A percentile compares a stretch with the other conserved stretches of the same genome.
Evolutionary conservation across 1,140 invertebrate species (phyloP).

Genomic region (Brachionus calyciflorus): DNA sequence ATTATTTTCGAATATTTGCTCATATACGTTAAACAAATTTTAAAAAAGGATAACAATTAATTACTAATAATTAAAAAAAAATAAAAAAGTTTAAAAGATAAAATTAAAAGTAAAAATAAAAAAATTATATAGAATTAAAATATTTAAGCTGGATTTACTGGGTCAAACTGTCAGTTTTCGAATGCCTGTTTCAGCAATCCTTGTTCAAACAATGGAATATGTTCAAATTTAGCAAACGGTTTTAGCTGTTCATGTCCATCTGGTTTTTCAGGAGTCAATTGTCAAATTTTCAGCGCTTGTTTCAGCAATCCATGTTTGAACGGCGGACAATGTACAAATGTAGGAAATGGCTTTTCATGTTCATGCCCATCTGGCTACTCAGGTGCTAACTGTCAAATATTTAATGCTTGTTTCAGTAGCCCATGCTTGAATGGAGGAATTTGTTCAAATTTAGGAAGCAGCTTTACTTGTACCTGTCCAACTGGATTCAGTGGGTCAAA

Average conservation of each 20-base stretch:
- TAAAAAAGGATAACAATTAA: too few relatives aligned
- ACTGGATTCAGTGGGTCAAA: too few relatives aligned
- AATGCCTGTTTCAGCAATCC: constrained; percentile 13
- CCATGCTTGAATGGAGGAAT: constrained; percentile 31
- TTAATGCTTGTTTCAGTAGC: background rate
- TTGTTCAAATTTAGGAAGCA: background rate
- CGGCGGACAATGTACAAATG: constrained; percentile 22
- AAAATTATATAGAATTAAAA: background rate
- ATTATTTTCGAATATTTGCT: too few relatives aligned
- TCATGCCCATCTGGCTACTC: too few relatives aligned
- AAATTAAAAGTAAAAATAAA: background rate
- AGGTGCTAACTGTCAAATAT: too few relatives aligned
- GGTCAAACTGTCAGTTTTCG: background rate
- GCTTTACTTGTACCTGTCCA: background rate
- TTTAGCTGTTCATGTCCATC: background rate
- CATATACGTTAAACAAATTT: too few relatives aligned
- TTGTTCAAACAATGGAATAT: constrained; percentile 23
- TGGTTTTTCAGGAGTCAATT: background rate
- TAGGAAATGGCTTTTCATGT: background rate
- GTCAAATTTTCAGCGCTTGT: constrained; percentile 9
- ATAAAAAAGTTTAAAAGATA: too few relatives aligned
- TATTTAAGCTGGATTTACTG: constrained; percentile 27
- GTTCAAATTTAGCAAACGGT: background rate
- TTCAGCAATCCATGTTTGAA: constrained; percentile 24
- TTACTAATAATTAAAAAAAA: too few relatives aligned